phyloP scores from a whole-genome alignment of 2,113 vertebrate species.

The Choloepus hoffmanni region DNA sequence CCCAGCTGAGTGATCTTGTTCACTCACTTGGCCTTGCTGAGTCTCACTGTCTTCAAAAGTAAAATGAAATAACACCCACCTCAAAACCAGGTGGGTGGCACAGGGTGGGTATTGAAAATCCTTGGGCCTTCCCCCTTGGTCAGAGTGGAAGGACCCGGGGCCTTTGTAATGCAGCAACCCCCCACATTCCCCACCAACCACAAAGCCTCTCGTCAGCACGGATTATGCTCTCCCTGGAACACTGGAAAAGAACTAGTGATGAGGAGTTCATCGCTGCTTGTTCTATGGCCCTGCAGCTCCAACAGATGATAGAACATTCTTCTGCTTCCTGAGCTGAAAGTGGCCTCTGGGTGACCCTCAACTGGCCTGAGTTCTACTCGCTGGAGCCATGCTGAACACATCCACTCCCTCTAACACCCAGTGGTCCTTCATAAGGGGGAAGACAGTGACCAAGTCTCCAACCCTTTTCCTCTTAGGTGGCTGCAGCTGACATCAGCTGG shows the following conservation, averaged over 20 bases:
- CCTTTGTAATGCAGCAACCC: background rate
- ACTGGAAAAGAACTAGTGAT: background rate
- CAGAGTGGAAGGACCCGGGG: background rate
- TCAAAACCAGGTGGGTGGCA: background rate
- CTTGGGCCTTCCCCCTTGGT: background rate
- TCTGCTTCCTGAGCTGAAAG: constrained; percentile 25
- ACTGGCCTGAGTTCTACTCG: background rate
- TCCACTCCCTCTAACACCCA: background rate
- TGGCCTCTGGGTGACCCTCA: background rate
- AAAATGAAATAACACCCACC: background rate
- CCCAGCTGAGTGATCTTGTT: background rate
- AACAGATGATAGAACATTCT: constrained; percentile 44
- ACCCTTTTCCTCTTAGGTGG: background rate
- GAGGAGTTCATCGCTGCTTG: background rate
- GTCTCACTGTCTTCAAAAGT: background rate
- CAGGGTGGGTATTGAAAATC: background rate
- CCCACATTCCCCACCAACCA: no score
- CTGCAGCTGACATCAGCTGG: background rate
- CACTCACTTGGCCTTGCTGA: background rate
- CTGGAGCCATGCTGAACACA: background rate
- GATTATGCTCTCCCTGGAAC: background rate
- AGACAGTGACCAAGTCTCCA: background rate
- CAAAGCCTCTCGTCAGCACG: background rate
- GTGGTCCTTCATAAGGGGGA: background rate
- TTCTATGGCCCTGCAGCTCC: background rate